Percentiles rank a stretch among this genome's conserved stretches.
Evolutionary conservation across 2,888 invertebrate species (phyloP).

Genomic region (Phrixothrix hirtus): DNA sequence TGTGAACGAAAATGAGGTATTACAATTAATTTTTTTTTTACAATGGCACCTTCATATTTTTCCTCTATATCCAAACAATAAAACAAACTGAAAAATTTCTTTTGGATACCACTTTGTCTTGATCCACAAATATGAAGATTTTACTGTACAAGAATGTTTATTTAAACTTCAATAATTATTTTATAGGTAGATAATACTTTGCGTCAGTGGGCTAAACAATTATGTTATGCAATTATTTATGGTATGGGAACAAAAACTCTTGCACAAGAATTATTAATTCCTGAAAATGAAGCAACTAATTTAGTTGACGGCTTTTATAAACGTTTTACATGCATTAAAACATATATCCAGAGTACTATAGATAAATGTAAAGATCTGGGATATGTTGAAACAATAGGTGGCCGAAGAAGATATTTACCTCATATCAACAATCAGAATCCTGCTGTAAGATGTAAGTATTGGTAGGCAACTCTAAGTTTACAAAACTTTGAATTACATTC

Average conservation of each 20-base stretch:
- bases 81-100: no score
- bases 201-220: conserved; percentile 86
- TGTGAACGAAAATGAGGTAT: conserved; percentile 65
- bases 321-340: conserved; percentile 71
- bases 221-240: conserved; percentile 96
- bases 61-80: no score
- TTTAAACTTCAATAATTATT: no score
- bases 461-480: no score
- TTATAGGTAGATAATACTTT: conserved; percentile 71
- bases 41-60: no score
- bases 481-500: no score
- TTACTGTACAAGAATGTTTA: no score
- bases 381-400: conserved; percentile 82
- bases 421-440: conserved; percentile 68
- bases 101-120: no score
- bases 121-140: no score
- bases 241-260: conserved; percentile 90
- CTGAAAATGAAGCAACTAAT: conserved; percentile 74
- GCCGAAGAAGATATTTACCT: conserved; percentile 77
- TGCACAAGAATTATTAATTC: conserved; percentile 76
- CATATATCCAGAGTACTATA: conserved; percentile 61
- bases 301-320: conserved; percentile 83
- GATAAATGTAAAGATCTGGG: conserved; percentile 70
- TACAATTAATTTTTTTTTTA: no score
- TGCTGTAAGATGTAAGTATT: conserved; percentile 62